Percentiles rank a stretch among this genome's conserved stretches.
These are phyloP conservation scores for Mesorhabditis belari DNA, from an alignment of 2,888 invertebrate genomes.

Conservation along the genomic window DNA sequence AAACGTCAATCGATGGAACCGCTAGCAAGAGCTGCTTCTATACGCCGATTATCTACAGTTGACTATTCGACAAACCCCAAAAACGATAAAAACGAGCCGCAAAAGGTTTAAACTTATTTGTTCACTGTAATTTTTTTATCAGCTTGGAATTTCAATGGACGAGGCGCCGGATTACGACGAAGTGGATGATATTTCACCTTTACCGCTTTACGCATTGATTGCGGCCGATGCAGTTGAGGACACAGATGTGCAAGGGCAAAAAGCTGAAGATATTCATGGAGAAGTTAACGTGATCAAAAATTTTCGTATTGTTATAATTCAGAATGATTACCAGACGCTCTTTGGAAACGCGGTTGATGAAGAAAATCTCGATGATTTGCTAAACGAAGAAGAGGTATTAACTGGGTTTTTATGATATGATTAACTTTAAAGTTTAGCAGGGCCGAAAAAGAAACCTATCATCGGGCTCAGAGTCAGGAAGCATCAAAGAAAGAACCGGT, in stretches of 20 bases:
- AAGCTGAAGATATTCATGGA: slow-evolving; percentile 10
- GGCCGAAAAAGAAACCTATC: slow-evolving; percentile 5
- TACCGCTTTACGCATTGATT: slow-evolving; percentile 89
- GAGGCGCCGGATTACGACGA: slow-evolving; percentile 69
- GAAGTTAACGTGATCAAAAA: neutral
- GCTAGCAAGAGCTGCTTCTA: slow-evolving; percentile 34
- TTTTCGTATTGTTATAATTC: slow-evolving; percentile 2
- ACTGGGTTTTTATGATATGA: neutral
- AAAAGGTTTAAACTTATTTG: neutral
- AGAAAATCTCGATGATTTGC: slow-evolving; percentile 37
- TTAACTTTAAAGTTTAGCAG: neutral
- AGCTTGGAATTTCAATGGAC: neutral
- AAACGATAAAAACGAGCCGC: neutral
- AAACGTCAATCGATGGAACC: slow-evolving; percentile 18
- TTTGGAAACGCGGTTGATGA: slow-evolving; percentile 68
- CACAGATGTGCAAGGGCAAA: slow-evolving; percentile 10
- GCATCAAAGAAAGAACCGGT: no score
- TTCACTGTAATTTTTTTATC: neutral
- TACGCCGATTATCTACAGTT: slow-evolving; percentile 26
- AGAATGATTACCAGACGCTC: slow-evolving; percentile 70
- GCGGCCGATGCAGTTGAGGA: slow-evolving; percentile 70
- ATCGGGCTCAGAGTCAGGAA: neutral
- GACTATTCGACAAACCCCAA: slow-evolving; percentile 5
- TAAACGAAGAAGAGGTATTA: neutral
- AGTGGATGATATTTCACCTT: slow-evolving; percentile 90